Percentiles rank a stretch among this genome's conserved stretches.
phyloP scores from a whole-genome alignment of 2,888 invertebrate species.

The Leptinotarsa tumamoca region DNA sequence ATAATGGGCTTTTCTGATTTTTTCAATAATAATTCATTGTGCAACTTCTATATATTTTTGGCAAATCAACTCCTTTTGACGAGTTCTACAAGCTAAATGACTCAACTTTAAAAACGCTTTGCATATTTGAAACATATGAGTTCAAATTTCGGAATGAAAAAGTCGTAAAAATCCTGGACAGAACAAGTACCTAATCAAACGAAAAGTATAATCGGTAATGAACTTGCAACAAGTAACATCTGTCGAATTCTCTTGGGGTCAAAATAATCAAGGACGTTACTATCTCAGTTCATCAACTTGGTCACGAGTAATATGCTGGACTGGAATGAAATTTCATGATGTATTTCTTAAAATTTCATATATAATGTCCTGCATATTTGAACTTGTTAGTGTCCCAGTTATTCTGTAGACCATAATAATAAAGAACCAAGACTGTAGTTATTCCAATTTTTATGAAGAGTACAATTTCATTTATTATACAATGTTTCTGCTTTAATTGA shows the following conservation, averaged over 20 bases:
- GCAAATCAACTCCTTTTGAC: too few relatives aligned
- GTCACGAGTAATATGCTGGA: not conserved
- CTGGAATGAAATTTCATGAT: not conserved
- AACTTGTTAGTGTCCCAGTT: not conserved
- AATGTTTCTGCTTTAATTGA: too few relatives aligned
- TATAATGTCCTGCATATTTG: not conserved
- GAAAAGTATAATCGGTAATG: not conserved
- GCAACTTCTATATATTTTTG: too few relatives aligned
- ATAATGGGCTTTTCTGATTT: too few relatives aligned
- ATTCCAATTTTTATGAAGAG: too few relatives aligned
- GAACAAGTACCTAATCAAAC: not conserved
- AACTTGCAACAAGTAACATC: slow-evolving; percentile 1
- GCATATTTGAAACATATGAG: not conserved
- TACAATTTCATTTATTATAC: too few relatives aligned
- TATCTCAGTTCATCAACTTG: not conserved
- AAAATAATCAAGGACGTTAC: not conserved
- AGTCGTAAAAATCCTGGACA: not conserved
- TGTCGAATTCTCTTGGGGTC: slow-evolving; percentile 5
- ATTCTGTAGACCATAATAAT: not conserved
- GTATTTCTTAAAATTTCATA: not conserved
- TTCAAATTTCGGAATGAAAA: not conserved
- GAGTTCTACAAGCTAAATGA: too few relatives aligned
- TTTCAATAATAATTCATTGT: too few relatives aligned
- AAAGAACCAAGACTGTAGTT: too few relatives aligned
- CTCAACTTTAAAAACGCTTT: too few relatives aligned